These are phyloP conservation scores for Fabriciana adippe DNA, from an alignment of 2,888 invertebrate genomes.

Conservation along the genomic window DNA sequence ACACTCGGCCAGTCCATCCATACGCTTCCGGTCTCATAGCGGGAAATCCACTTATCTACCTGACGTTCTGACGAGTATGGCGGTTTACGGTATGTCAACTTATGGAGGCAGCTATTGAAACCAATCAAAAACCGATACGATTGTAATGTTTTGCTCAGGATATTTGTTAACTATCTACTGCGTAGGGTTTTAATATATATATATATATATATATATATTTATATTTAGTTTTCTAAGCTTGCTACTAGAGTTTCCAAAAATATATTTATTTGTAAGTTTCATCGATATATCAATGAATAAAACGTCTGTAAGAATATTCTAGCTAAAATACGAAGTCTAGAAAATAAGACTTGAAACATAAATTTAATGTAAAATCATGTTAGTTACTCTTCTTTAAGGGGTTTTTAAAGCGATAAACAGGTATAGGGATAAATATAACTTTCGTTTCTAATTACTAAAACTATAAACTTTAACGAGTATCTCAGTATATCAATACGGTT, in stretches of 20 bases:
- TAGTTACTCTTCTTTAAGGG: too few species aligned
- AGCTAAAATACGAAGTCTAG: too few species aligned
- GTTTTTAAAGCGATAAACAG: too few species aligned
- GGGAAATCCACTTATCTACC: constrained; percentile 51
- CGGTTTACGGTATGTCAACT: constrained; percentile 17
- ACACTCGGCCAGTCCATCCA: constrained; percentile 22
- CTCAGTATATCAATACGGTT: constrained; percentile 1
- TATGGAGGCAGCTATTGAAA: constrained; percentile 8
- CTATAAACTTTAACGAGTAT: constrained; percentile 17
- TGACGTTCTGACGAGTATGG: constrained; percentile 32
- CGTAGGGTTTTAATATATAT: too few species aligned
- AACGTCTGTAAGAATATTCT: too few species aligned
- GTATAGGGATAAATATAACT: neutral
- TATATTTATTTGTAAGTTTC: too few species aligned
- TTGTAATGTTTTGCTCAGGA: neutral
- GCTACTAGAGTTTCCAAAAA: too few species aligned
- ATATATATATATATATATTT: too few species aligned
- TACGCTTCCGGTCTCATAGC: constrained; percentile 37
- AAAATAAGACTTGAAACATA: too few species aligned
- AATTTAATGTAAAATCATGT: too few species aligned
- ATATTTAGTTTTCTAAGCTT: too few species aligned
- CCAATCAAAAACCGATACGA: neutral
- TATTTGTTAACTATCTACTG: neutral
- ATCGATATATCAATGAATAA: too few species aligned
- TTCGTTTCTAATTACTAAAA: constrained; percentile 31